Base-by-base conservation (phyloP, 2,797 vertebrate species). In the Clarias platycephalus region DNA sequence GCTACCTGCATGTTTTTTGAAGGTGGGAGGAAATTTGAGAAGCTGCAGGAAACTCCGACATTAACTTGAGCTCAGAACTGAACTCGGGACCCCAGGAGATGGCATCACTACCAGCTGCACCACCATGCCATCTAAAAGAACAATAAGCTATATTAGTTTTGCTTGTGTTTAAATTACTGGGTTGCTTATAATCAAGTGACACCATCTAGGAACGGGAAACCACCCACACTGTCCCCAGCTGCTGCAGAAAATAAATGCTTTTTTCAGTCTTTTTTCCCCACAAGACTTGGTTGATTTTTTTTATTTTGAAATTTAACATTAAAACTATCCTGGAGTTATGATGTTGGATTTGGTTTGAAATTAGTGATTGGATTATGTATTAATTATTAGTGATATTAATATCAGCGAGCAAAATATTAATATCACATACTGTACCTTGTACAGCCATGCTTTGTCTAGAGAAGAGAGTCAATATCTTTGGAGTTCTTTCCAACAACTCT, bases 151-250 rank as follows among this genome's bases (percentile, higher is more conserved):
- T 34, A 70, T 68, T 57, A 31, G 68, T 34, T 81, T 24, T 66
- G 16, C 64, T 60, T 70, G 53, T 26, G 31, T 40, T 71, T 37
- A 72, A 60, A 72, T 62, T 68, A 70, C 64, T 37, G 26, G 22
- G 58, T 70, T 81, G 66, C 64, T 70, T 58, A 81, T 58, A 18
- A 20, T 81, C 22, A 70, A 71, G 20, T 81, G 80, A 68, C 66
- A 62, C 66, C 66, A 53, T 71, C 80, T n/a, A 78, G 20, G 76
- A 78, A 81, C 12, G 68, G 64, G 5, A 68, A 68, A 81, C 44
- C 49, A 31, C 68, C 81, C 55, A 74, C 67, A 31, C 44, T 31
- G 31, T 57, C 64, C 26, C 49, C 44, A 55, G 79, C 79, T 81
- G 79, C 63, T 81, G 22, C 26, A 67, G 24, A 67, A 81, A 81